Conservation (phyloP, 2,113 vertebrate species). For the Donacobius atricapilla region DNA sequence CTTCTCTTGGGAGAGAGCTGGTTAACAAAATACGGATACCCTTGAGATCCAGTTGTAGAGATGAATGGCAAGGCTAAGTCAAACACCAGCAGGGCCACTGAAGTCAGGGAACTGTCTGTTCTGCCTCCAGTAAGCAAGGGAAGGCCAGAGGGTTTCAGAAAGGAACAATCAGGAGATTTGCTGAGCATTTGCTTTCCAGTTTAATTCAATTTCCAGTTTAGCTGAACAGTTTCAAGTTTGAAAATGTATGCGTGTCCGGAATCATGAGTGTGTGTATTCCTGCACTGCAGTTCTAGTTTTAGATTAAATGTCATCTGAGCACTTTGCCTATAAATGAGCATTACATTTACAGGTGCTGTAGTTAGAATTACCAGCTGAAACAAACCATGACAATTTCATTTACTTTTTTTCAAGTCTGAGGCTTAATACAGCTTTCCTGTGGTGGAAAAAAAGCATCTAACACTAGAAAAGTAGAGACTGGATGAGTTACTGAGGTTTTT, state of each 20-base stretch:
- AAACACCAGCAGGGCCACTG: background rate
- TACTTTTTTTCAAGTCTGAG: constrained; percentile 26
- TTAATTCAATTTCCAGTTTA: constrained; percentile 51
- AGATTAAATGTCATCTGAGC: constrained; percentile 50
- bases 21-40: background rate
- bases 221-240: background rate
- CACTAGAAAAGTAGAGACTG: background rate
- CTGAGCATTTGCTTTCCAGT: constrained; percentile 16
- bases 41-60: background rate
- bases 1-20: background rate
- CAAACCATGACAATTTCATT: constrained; percentile 50
- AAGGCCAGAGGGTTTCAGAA: background rate
- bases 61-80: background rate
- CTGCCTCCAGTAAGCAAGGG: background rate
- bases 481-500: background rate
- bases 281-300: background rate
- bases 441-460: background rate
- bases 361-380: constrained; percentile 54
- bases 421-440: background rate
- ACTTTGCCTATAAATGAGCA: constrained; percentile 30
- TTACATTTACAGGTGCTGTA: constrained; percentile 57
- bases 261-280: background rate
- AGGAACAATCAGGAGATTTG: constrained; percentile 4
- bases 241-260: constrained; percentile 26
- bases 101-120: background rate